Evolutionary conservation across 30 jellyfish, hydroid and myxozoan genomes (phyloP), one percentile per base, ranked within the genome.

Genomic region (Pseudorhiza aurosa): DNA sequence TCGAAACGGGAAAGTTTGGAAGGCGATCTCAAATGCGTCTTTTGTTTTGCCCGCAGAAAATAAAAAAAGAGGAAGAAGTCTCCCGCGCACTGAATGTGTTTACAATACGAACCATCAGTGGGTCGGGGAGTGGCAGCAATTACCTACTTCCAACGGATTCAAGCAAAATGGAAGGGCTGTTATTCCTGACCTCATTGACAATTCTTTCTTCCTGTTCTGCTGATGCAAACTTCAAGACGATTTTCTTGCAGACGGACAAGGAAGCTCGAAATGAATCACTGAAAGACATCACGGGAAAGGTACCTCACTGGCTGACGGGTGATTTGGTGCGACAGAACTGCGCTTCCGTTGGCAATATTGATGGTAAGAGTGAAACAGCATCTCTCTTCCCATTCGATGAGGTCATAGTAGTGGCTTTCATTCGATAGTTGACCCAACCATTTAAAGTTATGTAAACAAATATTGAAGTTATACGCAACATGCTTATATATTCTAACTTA

Each of bases 291-390:
- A 31, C 68, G 2, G 91, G 91, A 15, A 51, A 25, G 6, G 67
- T 80, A 32, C 91, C 91, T 2, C 36, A 71, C 15, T 80, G 91
- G 91, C 18, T 80, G 27, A 27, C 58, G 1, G 91, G 91, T 8
- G 91, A 80, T 55, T 80, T 80, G 29, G 91, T 80, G 31, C 70
- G 84, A 65, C 91, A 80, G 43, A 80, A 64, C 51, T 80, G 91
- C 26, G 91, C 91, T 1, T 80, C 91, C 39, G 65, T 42, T 65
- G 91, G 91, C 21, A 29, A 80, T 46, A 80, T 80, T 28, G 91
- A 80, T 62, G 91, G 91, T 80, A 39, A 67, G 84, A n/a, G 31
- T 11, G n/a, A 50, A 22, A 50, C n/a, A 17, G 22, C 7, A 50
- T 22, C n/a, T 6, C 63, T 14, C 7, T n/a, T 49, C 63, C 19